Evolutionary conservation across 2,113 vertebrate species (phyloP).

Genomic region (Rhineura floridana): DNA sequence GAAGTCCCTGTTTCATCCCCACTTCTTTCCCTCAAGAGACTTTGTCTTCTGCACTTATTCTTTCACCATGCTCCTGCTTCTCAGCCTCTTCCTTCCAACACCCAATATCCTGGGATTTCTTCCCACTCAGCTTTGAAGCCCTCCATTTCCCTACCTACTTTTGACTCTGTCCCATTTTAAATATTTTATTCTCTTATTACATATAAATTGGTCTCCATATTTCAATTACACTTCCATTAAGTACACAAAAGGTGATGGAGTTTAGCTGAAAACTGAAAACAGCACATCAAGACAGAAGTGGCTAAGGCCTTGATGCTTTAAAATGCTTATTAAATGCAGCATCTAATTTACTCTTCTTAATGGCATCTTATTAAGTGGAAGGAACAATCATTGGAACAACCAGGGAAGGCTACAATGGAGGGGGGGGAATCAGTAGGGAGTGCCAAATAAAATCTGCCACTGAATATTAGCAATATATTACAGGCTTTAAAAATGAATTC

Average conservation of each 20-base stretch:
- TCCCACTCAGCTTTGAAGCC: background rate
- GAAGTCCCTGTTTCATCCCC: too few species aligned
- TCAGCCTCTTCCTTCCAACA: background rate
- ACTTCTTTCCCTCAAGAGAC: too few species aligned
- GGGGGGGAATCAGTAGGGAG: background rate
- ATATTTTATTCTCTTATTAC: background rate
- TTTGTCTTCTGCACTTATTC: background rate
- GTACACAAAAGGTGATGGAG: background rate
- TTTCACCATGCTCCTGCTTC: background rate
- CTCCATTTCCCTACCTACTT: background rate
- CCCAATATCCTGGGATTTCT: background rate
- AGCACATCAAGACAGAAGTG: background rate
- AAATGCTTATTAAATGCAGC: background rate
- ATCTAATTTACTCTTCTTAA: conserved; percentile 11
- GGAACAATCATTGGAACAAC: background rate
- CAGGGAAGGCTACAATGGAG: background rate
- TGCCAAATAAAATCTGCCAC: background rate
- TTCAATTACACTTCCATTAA: background rate
- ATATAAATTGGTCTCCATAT: background rate
- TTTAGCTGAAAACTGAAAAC: background rate
- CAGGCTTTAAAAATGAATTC: background rate
- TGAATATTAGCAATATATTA: background rate
- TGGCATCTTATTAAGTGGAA: background rate
- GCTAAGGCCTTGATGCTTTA: background rate
- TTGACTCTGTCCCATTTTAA: background rate